Evolutionary conservation across 2,113 vertebrate species (phyloP).

Genomic region (Microcebus tavaratra): DNA sequence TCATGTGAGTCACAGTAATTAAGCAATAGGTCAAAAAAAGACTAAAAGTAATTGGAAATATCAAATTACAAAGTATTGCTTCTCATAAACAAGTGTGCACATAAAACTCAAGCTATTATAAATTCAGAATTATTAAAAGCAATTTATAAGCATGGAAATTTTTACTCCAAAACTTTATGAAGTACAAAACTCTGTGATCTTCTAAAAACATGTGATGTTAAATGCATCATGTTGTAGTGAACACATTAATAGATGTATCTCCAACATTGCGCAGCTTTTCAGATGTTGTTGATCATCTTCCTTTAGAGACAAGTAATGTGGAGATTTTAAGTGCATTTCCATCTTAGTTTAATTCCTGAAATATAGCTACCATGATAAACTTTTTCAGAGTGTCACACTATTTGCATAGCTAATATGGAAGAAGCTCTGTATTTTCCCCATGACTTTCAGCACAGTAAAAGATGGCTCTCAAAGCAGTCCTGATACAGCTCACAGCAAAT

Average conservation of each 20-base stretch:
- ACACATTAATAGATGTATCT: slow-evolving; percentile 73
- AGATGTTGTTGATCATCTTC: slow-evolving; percentile 45
- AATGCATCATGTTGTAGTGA: slow-evolving; percentile 72
- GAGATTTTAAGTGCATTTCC: slow-evolving; percentile 62
- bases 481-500: too few relatives aligned
- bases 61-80: slow-evolving; percentile 87
- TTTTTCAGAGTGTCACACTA: slow-evolving; percentile 57
- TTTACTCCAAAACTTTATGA: slow-evolving; percentile 81
- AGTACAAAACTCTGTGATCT: slow-evolving; percentile 76
- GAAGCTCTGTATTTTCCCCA: slow-evolving; percentile 71
- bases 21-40: slow-evolving; percentile 83
- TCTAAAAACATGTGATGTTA: slow-evolving; percentile 78
- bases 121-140: slow-evolving; percentile 81
- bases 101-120: slow-evolving; percentile 79
- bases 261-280: slow-evolving; percentile 51
- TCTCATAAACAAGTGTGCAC: slow-evolving; percentile 81
- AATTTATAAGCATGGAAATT: slow-evolving; percentile 82
- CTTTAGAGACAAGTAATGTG: slow-evolving; percentile 59
- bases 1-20: slow-evolving; percentile 77
- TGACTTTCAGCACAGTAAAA: slow-evolving; percentile 77
- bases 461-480: slow-evolving; percentile 68
- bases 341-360: slow-evolving; percentile 77
- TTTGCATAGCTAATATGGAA: slow-evolving; percentile 64
- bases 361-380: slow-evolving; percentile 52
- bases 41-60: slow-evolving; percentile 83